Percentiles rank a stretch among this genome's conserved stretches.
Conservation (phyloP, 2,113 vertebrate genomes). For the Sapayoa aenigma region DNA sequence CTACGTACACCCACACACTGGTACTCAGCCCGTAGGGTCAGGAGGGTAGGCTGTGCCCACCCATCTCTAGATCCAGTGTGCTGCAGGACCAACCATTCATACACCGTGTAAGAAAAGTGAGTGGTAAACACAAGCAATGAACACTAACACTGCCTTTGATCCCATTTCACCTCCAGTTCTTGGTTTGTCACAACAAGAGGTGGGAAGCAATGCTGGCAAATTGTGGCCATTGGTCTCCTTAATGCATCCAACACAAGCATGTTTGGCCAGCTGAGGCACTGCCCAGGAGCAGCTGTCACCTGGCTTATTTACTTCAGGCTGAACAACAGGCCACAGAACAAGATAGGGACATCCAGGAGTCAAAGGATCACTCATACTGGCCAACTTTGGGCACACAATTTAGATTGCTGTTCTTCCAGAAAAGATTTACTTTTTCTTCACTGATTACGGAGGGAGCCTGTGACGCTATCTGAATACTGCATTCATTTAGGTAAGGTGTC, state of each 20-base stretch:
- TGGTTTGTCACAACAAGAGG: background rate
- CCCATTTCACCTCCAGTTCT: background rate
- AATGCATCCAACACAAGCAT: background rate
- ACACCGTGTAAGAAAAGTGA: fast-evolving
- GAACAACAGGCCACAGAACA: background rate
- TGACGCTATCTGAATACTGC: background rate
- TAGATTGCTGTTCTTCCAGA: background rate
- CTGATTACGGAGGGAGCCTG: background rate
- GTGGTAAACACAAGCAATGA: background rate
- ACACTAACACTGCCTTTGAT: background rate
- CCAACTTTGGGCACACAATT: background rate
- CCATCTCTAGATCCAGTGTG: fast-evolving
- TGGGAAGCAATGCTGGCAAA: background rate
- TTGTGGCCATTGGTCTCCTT: background rate
- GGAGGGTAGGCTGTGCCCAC: background rate
- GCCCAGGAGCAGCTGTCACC: background rate
- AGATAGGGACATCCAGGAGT: background rate
- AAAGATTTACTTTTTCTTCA: background rate
- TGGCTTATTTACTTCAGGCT: background rate
- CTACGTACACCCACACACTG: background rate
- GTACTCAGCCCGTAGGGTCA: background rate
- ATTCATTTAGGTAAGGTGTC: background rate
- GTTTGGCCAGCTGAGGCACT: background rate
- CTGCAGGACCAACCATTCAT: background rate
- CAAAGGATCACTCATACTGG: background rate